Conservation (phyloP, 2,797 vertebrate species). For the Anguilla megastoma region DNA sequence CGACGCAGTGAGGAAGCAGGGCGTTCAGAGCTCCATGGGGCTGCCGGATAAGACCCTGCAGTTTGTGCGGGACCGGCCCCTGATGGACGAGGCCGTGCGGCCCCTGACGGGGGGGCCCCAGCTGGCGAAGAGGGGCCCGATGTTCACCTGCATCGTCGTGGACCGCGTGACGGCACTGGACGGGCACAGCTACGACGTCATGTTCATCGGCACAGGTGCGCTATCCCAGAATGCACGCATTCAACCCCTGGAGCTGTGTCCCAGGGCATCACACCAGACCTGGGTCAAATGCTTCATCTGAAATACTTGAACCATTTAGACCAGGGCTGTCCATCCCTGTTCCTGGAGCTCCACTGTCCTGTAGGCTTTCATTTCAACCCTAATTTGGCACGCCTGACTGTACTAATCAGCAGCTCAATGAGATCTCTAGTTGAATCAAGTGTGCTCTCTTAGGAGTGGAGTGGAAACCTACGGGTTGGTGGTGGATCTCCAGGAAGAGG, state of each 20-base stretch:
- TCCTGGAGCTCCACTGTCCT: too few relatives aligned
- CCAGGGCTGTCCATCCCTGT: too few relatives aligned
- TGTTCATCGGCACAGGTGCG: conserved; percentile 78
- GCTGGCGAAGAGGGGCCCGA: conserved; percentile 66
- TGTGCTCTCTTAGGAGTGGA: too few relatives aligned
- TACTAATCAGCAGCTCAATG: too few relatives aligned
- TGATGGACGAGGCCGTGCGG: conserved; percentile 71
- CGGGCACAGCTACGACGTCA: conserved; percentile 59
- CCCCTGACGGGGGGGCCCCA: conserved; percentile 59
- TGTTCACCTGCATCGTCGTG: conserved; percentile 70
- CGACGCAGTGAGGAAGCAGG: conserved; percentile 52
- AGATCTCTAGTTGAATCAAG: too few relatives aligned
- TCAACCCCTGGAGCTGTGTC: neutral
- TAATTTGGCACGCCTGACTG: too few relatives aligned
- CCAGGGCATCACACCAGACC: neutral
- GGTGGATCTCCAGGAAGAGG: too few relatives aligned
- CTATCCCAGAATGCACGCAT: neutral
- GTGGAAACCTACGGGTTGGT: too few relatives aligned
- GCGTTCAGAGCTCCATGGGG: conserved; percentile 63
- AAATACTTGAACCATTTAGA: too few relatives aligned
- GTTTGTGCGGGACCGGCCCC: conserved; percentile 71
- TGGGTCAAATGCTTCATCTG: too few relatives aligned
- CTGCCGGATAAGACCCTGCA: conserved; percentile 75
- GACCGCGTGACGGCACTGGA: conserved; percentile 65
- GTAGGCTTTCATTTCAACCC: too few relatives aligned